Percentiles rank a stretch among this genome's conserved stretches.
Conservation (phyloP, 2,113 vertebrate genomes). For the Hemiscyllium ocellatum region DNA sequence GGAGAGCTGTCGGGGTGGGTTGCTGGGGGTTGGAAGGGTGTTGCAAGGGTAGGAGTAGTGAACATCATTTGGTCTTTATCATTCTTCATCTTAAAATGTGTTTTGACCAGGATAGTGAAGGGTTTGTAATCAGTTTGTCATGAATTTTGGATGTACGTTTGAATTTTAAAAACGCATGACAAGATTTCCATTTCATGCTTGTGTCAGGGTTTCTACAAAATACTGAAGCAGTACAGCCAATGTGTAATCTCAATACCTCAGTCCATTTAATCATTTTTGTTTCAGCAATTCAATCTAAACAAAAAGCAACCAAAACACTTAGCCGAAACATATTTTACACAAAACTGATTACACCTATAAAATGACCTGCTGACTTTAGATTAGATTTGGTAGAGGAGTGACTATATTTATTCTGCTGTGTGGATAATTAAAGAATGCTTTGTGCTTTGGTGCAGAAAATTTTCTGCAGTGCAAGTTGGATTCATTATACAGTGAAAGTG, state of each 20-base stretch:
- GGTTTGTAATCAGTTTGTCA: not conserved
- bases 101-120: not conserved
- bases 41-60: no score
- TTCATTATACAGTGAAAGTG: not conserved
- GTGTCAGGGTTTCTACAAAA: conserved; percentile 15
- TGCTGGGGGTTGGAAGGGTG: not conserved
- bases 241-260: conserved; percentile 21
- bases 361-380: conserved; percentile 26
- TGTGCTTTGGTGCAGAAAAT: not conserved
- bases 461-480: not conserved
- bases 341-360: conserved; percentile 31
- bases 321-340: conserved; percentile 22
- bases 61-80: not conserved
- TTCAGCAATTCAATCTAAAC: conserved; percentile 37
- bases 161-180: not conserved
- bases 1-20: not conserved
- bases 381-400: conserved; percentile 7
- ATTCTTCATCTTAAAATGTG: not conserved
- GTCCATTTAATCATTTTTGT: conserved; percentile 32
- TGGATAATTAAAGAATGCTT: conserved; percentile 19
- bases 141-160: not conserved
- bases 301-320: conserved; percentile 34
- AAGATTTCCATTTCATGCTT: conserved; percentile 25
- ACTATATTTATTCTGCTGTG: not conserved
- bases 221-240: conserved; percentile 13